Conservation (phyloP, 2,797 vertebrate genomes). For the Syncerus caffer region DNA sequence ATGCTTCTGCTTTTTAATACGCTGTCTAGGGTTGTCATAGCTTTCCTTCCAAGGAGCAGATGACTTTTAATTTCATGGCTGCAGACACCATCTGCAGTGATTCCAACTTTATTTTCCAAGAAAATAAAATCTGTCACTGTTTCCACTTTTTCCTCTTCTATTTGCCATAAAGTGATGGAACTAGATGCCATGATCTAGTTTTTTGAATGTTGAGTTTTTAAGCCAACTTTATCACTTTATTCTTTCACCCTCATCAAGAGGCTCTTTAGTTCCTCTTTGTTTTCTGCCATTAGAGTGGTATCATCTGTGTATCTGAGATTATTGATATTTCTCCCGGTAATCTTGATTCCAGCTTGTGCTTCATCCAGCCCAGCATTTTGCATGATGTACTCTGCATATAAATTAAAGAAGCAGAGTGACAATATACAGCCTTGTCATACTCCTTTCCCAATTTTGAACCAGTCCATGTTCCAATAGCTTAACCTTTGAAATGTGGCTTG, state of each 20-base stretch:
- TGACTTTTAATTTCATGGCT: background rate
- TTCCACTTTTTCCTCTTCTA: background rate
- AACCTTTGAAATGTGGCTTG: background rate
- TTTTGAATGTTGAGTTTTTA: background rate
- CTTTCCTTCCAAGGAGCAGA: background rate
- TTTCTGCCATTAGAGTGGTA: background rate
- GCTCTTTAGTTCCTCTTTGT: background rate
- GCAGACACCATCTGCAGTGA: background rate
- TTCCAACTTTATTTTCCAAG: background rate
- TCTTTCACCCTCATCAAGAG: background rate
- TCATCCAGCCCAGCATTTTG: background rate
- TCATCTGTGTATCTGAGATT: background rate
- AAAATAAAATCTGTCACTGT: background rate
- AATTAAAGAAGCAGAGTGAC: background rate
- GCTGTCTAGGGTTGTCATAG: background rate
- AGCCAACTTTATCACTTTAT: background rate
- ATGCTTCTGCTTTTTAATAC: background rate
- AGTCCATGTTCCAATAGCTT: background rate
- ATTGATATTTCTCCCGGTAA: background rate
- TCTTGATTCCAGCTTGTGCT: background rate
- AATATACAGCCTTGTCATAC: background rate
- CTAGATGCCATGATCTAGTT: background rate
- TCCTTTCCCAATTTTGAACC: background rate
- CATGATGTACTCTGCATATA: background rate
- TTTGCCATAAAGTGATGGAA: background rate